A percentile compares a stretch with the other conserved stretches of the same genome.
Evolutionary conservation across 1,140 invertebrate genomes (phyloP).

Genomic region (Paraescarpia echinospica): DNA sequence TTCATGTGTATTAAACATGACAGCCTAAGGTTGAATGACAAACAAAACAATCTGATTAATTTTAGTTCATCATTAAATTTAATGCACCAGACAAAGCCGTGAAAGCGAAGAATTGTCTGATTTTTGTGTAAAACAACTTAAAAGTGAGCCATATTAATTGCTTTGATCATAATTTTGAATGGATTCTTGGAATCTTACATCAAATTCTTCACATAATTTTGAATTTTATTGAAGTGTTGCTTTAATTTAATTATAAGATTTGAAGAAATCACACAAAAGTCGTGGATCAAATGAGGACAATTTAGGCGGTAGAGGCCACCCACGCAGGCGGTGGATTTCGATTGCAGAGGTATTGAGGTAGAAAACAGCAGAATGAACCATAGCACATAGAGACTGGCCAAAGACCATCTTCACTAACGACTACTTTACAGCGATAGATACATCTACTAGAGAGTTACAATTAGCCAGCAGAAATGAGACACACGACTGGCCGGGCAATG

Average conservation of each 20-base stretch:
- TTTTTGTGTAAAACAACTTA: not conserved
- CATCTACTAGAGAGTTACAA: not conserved
- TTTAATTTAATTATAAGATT: too few relatives aligned
- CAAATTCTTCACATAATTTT: too few relatives aligned
- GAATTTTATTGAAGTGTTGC: not conserved
- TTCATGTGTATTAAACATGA: not conserved
- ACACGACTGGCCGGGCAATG: not conserved
- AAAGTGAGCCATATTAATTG: not conserved
- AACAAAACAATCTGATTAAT: not conserved
- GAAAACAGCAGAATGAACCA: not conserved
- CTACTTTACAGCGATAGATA: not conserved
- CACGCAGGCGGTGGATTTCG: not conserved
- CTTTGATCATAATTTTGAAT: too few relatives aligned
- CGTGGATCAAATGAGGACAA: not conserved
- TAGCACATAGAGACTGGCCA: not conserved
- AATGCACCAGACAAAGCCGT: not conserved
- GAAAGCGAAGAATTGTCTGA: not conserved
- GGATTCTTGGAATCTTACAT: too few relatives aligned
- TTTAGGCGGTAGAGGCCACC: not conserved
- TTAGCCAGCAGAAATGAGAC: not conserved
- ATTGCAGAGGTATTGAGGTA: not conserved
- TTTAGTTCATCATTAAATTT: not conserved
- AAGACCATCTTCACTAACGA: not conserved
- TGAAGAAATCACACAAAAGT: too few relatives aligned
- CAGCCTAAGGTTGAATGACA: not conserved